Conservation (phyloP, 1,140 invertebrate species). For the Apis laboriosa region DNA sequence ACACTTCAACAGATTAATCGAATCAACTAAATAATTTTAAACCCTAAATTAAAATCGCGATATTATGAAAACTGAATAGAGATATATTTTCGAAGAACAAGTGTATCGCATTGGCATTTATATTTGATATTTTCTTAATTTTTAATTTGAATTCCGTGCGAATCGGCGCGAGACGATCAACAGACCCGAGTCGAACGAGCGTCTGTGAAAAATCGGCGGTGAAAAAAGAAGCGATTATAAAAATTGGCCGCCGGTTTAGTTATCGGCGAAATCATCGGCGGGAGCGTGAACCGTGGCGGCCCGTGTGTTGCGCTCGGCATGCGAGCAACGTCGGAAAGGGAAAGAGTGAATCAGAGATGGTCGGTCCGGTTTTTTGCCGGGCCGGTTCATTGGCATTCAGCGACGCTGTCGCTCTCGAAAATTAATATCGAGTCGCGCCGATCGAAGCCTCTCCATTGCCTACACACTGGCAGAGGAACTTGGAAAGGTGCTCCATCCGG, state of each 20-base stretch:
- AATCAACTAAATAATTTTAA: no score
- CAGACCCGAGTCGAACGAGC: background rate
- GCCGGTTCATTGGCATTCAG: slow-evolving; percentile 43
- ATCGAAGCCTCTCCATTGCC: slow-evolving; percentile 26
- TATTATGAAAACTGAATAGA: no score
- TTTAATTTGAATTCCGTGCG: background rate
- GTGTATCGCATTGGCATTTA: no score
- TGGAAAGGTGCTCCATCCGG: slow-evolving; percentile 7
- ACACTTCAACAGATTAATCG: no score
- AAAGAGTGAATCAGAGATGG: slow-evolving; percentile 24
- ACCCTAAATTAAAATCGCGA: no score
- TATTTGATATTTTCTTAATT: no score
- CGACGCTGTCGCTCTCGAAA: slow-evolving; percentile 27
- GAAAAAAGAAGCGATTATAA: background rate
- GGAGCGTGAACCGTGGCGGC: background rate
- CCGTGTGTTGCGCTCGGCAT: background rate
- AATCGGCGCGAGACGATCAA: background rate
- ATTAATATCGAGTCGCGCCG: slow-evolving; percentile 34
- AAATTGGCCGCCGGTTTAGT: background rate
- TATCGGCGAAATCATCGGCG: slow-evolving; percentile 10
- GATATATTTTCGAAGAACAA: no score
- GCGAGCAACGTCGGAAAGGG: background rate
- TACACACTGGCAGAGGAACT: background rate
- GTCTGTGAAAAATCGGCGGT: background rate
- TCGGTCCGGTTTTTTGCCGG: slow-evolving; percentile 20